Conservation (phyloP, 2,888 invertebrate species). For the Scrobipalpa atriplicella region DNA sequence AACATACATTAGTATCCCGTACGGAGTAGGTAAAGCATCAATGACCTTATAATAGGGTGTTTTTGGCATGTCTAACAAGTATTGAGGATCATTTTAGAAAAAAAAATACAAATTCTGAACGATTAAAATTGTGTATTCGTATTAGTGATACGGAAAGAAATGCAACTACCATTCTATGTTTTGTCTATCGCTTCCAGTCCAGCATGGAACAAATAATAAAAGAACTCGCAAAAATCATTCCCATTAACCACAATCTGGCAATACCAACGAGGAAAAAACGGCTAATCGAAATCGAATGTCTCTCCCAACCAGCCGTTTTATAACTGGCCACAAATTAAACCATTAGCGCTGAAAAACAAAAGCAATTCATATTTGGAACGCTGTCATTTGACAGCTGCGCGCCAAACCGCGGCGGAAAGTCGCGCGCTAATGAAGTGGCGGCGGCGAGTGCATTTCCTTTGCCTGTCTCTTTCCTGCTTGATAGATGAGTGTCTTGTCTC, state of each 20-base stretch:
- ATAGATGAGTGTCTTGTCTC: slow-evolving; percentile 37
- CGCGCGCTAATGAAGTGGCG: slow-evolving; percentile 61
- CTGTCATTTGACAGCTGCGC: slow-evolving; percentile 25
- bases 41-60: too few species aligned
- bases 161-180: too few species aligned
- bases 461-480: slow-evolving; percentile 35
- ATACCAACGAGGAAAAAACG: neutral
- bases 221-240: neutral
- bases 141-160: too few species aligned
- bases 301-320: neutral
- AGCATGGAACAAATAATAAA: too few species aligned
- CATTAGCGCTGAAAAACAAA: slow-evolving; percentile 20
- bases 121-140: too few species aligned
- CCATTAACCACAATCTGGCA: neutral
- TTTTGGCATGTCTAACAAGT: neutral
- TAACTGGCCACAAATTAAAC: slow-evolving; percentile 20
- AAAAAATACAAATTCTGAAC: neutral
- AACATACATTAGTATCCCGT: too few species aligned
- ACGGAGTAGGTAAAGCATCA: too few species aligned
- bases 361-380: slow-evolving; percentile 24
- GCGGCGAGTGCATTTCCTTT: slow-evolving; percentile 51
- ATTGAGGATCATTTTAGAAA: neutral
- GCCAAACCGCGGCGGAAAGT: slow-evolving; percentile 26
- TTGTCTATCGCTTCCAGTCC: too few species aligned
- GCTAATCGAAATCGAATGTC: slow-evolving; percentile 2